Evolutionary conservation across 2,797 vertebrate genomes (phyloP).

Genomic region (Hylomyscus alleni): DNA sequence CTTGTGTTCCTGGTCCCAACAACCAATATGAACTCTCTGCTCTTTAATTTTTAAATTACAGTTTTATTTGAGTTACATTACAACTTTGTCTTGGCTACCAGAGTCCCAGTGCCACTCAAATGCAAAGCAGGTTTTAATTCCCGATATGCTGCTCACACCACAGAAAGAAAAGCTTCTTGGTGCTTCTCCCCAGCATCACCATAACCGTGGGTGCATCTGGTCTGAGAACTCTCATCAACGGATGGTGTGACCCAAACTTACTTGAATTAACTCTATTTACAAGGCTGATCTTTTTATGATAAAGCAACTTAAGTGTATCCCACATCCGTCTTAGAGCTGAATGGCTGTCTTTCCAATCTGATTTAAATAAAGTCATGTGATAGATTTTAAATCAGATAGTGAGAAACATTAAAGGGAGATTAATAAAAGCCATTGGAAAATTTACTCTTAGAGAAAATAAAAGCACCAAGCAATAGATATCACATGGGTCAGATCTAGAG

Average conservation of each 20-base stretch:
- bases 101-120: background rate
- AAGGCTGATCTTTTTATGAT: conserved; percentile 59
- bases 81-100: background rate
- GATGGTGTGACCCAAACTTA: conserved; percentile 17
- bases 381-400: conserved; percentile 69
- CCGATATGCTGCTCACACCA: background rate
- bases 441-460: conserved; percentile 71
- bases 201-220: background rate
- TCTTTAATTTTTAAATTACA: background rate
- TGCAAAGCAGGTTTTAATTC: background rate
- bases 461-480: conserved; percentile 59
- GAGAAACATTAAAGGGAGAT: conserved; percentile 70
- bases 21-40: background rate
- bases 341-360: conserved; percentile 62
- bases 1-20: background rate
- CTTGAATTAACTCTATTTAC: conserved; percentile 57
- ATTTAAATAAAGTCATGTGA: background rate
- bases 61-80: background rate
- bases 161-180: background rate
- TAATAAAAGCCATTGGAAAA: conserved; percentile 71
- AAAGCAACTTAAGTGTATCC: conserved; percentile 43
- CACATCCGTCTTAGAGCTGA: conserved; percentile 56
- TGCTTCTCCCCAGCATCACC: rapidly evolving
- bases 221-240: background rate
- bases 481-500: background rate